These are phyloP conservation scores for Tauraco hartlaubi DNA, from an alignment of 2,797 vertebrate species.

Conservation along the genomic window DNA sequence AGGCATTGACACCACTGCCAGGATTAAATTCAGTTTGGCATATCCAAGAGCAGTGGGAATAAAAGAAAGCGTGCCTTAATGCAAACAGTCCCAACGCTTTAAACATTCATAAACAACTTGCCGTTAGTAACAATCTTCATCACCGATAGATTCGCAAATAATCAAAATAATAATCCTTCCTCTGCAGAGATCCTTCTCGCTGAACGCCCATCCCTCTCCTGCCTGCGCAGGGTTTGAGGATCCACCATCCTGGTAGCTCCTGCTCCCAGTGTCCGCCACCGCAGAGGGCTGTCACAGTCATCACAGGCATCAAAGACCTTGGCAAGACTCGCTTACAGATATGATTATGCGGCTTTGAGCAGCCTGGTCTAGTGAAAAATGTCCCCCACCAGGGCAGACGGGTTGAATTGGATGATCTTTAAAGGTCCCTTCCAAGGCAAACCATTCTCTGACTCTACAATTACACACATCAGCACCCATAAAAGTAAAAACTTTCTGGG, in stretches of 20 bases:
- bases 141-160: neutral
- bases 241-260: neutral
- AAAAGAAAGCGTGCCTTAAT: neutral
- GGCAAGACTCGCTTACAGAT: neutral
- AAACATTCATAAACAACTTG: neutral
- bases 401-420: neutral
- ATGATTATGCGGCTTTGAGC: neutral
- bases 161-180: neutral
- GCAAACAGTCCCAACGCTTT: neutral
- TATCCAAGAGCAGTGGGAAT: neutral
- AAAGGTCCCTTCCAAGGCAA: neutral
- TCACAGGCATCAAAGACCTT: neutral
- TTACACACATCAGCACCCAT: neutral
- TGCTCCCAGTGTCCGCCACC: neutral
- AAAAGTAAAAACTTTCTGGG: accelerated
- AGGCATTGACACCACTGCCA: neutral
- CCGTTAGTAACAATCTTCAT: neutral
- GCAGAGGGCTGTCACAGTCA: neutral
- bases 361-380: neutral
- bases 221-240: neutral
- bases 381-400: neutral
- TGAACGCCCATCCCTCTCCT: neutral
- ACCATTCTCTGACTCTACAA: neutral
- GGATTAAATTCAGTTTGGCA: neutral
- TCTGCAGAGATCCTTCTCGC: neutral